phyloP scores from a whole-genome alignment of 1,140 invertebrate species.

The Colletes gigas region DNA sequence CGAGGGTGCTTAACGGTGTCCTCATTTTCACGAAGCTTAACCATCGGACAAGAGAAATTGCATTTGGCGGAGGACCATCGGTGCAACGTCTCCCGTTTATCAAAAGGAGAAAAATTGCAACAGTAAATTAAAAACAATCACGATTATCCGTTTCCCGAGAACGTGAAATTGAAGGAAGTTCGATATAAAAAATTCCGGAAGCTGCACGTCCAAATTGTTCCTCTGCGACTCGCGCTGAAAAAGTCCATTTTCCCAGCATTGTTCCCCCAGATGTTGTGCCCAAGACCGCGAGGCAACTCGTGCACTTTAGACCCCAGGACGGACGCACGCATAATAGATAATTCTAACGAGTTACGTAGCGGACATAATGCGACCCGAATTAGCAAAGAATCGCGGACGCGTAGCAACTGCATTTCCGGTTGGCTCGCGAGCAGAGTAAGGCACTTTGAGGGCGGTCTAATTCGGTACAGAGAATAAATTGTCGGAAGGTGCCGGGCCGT shows the following conservation, averaged over 20 bases:
- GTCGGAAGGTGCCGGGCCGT: constrained; percentile 40
- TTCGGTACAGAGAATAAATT: constrained; percentile 45
- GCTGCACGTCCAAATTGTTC: no score
- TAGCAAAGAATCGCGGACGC: constrained; percentile 28
- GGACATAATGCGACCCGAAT: constrained; percentile 39
- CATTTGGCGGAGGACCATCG: constrained; percentile 6
- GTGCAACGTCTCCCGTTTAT: neutral
- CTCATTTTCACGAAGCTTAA: constrained; percentile 44
- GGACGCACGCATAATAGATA: constrained; percentile 8
- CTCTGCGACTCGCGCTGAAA: no score
- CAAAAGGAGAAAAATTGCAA: no score
- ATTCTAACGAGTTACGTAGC: constrained; percentile 36
- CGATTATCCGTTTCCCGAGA: no score
- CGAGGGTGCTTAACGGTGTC: constrained; percentile 44
- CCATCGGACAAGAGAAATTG: constrained; percentile 32
- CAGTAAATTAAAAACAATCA: no score
- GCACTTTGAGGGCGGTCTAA: constrained; percentile 41
- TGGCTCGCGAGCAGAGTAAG: constrained; percentile 33
- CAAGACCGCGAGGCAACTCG: no score
- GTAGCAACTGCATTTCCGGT: constrained; percentile 12
- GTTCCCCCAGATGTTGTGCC: no score
- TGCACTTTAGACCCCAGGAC: no score
- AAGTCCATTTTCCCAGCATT: no score
- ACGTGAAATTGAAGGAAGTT: no score
- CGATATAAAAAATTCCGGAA: no score